Evolutionary conservation across 1,140 invertebrate genomes (phyloP).

Genomic region (Neodiprion virginianus): DNA sequence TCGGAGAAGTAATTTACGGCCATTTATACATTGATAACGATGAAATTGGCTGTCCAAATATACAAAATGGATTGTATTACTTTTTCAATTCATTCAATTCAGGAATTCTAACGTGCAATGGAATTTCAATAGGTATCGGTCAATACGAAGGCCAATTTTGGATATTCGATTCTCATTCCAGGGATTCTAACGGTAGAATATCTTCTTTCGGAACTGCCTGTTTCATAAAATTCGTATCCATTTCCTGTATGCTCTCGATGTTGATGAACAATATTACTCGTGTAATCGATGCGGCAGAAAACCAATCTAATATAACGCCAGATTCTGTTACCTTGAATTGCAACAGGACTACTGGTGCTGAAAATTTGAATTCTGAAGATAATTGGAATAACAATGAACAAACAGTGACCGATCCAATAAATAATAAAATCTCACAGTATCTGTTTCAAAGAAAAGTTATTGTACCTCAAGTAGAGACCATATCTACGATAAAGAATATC

Average conservation of each 20-base stretch:
- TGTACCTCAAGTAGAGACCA: neutral
- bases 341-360: neutral
- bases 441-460: neutral
- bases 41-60: neutral
- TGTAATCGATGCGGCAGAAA: constrained; percentile 2
- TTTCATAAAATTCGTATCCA: constrained; percentile 1
- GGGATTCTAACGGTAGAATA: neutral
- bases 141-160: neutral
- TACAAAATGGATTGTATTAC: neutral
- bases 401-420: neutral
- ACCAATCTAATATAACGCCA: neutral
- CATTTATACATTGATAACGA: constrained; percentile 3
- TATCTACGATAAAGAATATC: neutral
- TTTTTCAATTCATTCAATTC: constrained; percentile 1
- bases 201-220: neutral
- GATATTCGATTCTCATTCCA: neutral
- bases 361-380: constrained; percentile 10
- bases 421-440: neutral
- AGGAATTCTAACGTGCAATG: neutral
- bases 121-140: neutral
- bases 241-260: neutral
- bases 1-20: neutral
- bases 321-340: neutral
- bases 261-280: neutral
- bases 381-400: neutral